Base-by-base conservation (phyloP, 2,797 vertebrate genomes). In the Coccyzus lansbergi region DNA sequence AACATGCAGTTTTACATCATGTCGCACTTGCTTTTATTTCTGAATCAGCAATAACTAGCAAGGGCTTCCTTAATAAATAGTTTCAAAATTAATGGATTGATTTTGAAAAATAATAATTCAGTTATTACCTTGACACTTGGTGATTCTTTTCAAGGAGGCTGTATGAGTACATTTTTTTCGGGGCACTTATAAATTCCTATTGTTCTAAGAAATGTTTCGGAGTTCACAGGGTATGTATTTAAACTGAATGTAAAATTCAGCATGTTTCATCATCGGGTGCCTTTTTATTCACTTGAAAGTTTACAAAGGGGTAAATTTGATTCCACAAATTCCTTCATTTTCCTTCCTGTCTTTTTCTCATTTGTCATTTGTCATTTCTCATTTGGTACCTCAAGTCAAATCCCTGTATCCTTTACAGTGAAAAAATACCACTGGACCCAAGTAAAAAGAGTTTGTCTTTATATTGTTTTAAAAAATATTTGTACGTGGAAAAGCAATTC, bases 1-100 rank as follows among this genome's bases (percentile, higher is more conserved):
- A 81, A 95, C 94, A 93, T 1, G 0, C 31, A 79, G 68, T 94
- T 94, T 96, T 95, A 95, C 88, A 91, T 86, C 88, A 75, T 90
- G 92, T 96, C 70, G 84, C 75, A 36, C 34, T 95, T 77, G 49
- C 36, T 80, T 94, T 96, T 78, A 65, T 80, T 83, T 92, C 74
- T 72, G 82, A 94, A 89, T 93, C 89, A 95, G 74, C 81, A 90
- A 91, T 59, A 83, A 40, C 33, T 38, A 89, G 38, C 26, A 58
- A 83, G 36, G 58, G 5, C 25, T 88, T 93, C 26, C 13, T 64
- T 16, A 44, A 7, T 44, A 16, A 44, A 44, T 44, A 44, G 21
- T 48, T 48, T 22, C 20, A 48, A 22, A 48, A 48, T 22, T 48
- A 48, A 48, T 36, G 15, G 34, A 40, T 36, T 31, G 28, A 49